These are phyloP conservation scores for Microctonus brassicae DNA, from an alignment of 2,888 invertebrate genomes.

Conservation along the genomic window DNA sequence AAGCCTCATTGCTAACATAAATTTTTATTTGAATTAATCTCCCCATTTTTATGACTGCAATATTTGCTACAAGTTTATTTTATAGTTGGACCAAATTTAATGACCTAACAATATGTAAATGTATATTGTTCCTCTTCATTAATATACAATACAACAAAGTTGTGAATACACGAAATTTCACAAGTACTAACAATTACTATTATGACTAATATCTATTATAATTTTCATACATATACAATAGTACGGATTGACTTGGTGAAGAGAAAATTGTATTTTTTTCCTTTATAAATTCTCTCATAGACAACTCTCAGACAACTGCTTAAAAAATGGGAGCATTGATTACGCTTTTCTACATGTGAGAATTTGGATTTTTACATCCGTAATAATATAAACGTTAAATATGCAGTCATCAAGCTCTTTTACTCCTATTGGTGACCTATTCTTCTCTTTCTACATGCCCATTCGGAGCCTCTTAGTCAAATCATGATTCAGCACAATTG, in stretches of 20 bases:
- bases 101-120: conserved; percentile 57
- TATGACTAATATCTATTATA: conserved; percentile 50
- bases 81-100: conserved; percentile 48
- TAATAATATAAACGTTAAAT: too few relatives aligned
- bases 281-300: conserved; percentile 22
- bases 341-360: conserved; percentile 26
- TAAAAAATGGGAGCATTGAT: conserved; percentile 53
- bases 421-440: too few relatives aligned
- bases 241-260: conserved; percentile 58
- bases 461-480: too few relatives aligned
- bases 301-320: conserved; percentile 47
- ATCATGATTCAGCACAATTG: too few relatives aligned
- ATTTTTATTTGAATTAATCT: background rate
- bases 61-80: background rate
- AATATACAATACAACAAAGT: background rate
- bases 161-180: background rate
- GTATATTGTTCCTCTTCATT: conserved; percentile 27
- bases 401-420: too few relatives aligned
- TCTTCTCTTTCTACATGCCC: too few relatives aligned
- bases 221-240: conserved; percentile 53
- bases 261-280: conserved; percentile 42
- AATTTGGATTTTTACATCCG: too few relatives aligned
- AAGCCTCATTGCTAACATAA: background rate
- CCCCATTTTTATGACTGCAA: background rate
- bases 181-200: conserved; percentile 16